Evolutionary conservation across 2,113 vertebrate species (phyloP), one percentile per base, ranked within the genome.

Genomic region (Fukomys damarensis): DNA sequence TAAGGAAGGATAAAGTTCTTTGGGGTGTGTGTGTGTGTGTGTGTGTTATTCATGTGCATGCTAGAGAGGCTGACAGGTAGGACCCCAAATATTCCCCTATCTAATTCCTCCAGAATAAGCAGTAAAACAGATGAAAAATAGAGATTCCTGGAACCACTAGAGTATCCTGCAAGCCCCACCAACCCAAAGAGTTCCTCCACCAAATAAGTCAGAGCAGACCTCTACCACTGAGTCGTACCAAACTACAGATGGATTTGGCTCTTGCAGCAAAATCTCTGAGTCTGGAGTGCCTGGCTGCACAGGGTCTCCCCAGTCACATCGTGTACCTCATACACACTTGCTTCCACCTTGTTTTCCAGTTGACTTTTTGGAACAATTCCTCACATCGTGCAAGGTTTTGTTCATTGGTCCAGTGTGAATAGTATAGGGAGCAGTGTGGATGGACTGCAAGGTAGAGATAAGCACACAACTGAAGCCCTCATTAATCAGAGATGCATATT

Each of bases 211-310:
- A 86, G 54, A 81, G 49, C 32, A 17, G 20, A 41, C 26, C 49
- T 91, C 54, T 30, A 58, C 49, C 70, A 56, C 49, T 63, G 65
- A 20, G 35, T 58, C 10, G 7, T 61, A 79, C 77, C 66, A 70
- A 87, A 66, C 65, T 89, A 68, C 46, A 72, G 77, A 38, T 74
- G 38, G 1, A 59, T 49, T 54, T 28, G 30, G 65, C 35, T 87
- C 41, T 49, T 58, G 24, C 30, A 83, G 32, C 35, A 49, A 91
- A 59, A 52, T 32, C 54, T 32, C 63, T 28, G 19, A 68, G 72
- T 38, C 49, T 46, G 1, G 1, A 10, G n/a, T 11, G 7, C 30
- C 28, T 59, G 9, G 0, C 76, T 68, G 3, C 7, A 22, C 0
- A 46, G 32, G 10, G 10, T 74, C 28, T 22, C 59, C 24, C 28